Percentiles rank a stretch among this genome's conserved stretches.
phyloP scores from a whole-genome alignment of 2,113 vertebrate species.

The Lophura nycthemera region DNA sequence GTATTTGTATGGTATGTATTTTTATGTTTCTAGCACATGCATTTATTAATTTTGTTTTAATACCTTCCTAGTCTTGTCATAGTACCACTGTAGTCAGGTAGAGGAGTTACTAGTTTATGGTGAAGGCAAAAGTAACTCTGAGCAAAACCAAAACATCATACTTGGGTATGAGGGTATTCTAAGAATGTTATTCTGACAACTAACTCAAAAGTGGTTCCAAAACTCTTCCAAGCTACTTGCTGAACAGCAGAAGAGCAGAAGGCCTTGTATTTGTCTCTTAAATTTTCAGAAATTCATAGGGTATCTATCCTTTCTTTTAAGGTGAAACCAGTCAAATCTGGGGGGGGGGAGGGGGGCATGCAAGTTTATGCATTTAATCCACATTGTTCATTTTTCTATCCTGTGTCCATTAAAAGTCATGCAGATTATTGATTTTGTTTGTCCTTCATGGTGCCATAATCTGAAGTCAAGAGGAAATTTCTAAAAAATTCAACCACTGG shows the following conservation, averaged over 20 bases:
- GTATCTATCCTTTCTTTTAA: neutral
- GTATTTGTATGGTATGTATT: neutral
- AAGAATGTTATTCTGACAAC: neutral
- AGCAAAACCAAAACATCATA: neutral
- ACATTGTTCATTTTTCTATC: neutral
- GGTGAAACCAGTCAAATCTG: neutral
- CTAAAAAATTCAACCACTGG: neutral
- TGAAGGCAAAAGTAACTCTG: neutral
- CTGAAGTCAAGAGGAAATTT: neutral
- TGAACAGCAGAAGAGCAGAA: neutral
- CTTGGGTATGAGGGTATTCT: neutral
- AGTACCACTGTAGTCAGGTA: neutral
- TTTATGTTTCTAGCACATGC: neutral
- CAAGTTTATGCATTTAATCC: neutral
- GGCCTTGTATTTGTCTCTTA: conserved; percentile 31
- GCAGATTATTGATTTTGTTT: neutral
- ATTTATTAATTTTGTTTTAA: neutral
- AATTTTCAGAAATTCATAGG: conserved; percentile 1
- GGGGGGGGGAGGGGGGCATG: neutral
- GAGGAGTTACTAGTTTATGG: neutral
- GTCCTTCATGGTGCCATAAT: neutral
- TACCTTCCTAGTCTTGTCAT: neutral
- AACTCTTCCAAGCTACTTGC: neutral
- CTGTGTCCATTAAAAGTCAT: neutral
- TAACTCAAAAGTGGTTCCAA: neutral